phyloP scores from a whole-genome alignment of 1,140 invertebrate genomes.

The Grapholita molesta region DNA sequence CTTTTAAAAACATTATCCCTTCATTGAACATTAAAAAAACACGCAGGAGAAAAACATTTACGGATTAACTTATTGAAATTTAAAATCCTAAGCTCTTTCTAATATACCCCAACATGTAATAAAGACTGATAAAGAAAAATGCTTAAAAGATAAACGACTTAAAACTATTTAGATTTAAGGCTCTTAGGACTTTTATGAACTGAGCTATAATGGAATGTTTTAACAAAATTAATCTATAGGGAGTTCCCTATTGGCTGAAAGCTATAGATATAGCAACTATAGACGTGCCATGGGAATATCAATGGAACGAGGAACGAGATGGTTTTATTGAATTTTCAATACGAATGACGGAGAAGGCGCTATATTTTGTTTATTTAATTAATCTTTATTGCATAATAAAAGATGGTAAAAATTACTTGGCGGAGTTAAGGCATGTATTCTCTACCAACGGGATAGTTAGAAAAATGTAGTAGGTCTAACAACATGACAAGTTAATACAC shows the following conservation, averaged over 20 bases:
- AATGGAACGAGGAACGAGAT: no score
- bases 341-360: no score
- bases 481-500: no score
- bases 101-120: background rate
- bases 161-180: background rate
- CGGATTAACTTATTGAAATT: conserved; percentile 15
- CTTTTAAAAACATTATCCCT: background rate
- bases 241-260: conserved; percentile 59
- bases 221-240: conserved; percentile 70
- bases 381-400: no score
- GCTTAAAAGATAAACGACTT: background rate
- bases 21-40: background rate
- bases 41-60: background rate
- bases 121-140: conserved; percentile 30
- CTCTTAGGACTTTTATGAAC: background rate
- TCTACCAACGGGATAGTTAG: no score
- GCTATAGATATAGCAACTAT: no score
- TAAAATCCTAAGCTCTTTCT: background rate
- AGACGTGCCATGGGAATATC: no score
- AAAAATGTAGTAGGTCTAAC: no score
- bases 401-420: no score
- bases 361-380: no score
- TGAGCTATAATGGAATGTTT: conserved; percentile 47
- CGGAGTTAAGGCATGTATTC: no score
- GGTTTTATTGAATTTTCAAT: no score